phyloP scores from a whole-genome alignment of 2,888 invertebrate species.

The Gymnosoma rotundatum region DNA sequence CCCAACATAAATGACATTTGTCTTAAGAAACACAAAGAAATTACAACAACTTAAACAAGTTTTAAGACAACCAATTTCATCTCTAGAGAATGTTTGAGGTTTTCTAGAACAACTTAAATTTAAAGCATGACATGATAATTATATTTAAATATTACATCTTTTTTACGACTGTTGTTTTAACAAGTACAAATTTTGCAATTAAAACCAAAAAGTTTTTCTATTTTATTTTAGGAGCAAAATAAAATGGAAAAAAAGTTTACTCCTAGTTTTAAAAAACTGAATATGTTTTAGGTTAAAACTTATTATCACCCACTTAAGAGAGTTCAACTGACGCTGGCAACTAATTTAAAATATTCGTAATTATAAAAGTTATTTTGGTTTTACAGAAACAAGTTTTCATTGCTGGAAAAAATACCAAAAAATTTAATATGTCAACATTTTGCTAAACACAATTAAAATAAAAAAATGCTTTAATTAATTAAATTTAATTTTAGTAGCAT shows the following conservation, averaged over 20 bases:
- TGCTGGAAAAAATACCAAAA: background rate
- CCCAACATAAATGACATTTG: conserved; percentile 39
- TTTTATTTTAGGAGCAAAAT: conserved; percentile 31
- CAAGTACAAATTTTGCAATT: conserved; percentile 1
- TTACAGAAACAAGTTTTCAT: conserved; percentile 15
- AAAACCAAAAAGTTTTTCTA: conserved; percentile 35
- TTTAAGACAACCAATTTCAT: conserved; percentile 45
- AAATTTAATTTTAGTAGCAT: no score
- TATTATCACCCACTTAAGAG: conserved; percentile 68
- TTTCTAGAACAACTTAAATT: conserved; percentile 41
- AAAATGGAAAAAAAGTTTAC: conserved; percentile 43
- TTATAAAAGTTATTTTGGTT: conserved; percentile 62
- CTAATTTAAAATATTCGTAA: conserved; percentile 63
- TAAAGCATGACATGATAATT: conserved; percentile 43
- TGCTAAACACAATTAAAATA: background rate
- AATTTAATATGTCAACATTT: conserved; percentile 24
- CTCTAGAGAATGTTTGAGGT: conserved; percentile 57
- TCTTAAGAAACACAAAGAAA: conserved; percentile 27
- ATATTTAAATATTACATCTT: conserved; percentile 58
- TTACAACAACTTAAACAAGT: conserved; percentile 19
- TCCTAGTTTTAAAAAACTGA: conserved; percentile 4
- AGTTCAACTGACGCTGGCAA: conserved; percentile 59
- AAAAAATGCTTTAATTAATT: no score
- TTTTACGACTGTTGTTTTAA: conserved; percentile 14
- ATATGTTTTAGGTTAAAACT: conserved; percentile 58